Evolutionary conservation across 2,888 invertebrate genomes (phyloP).

Genomic region (Diachrysia chrysitis): DNA sequence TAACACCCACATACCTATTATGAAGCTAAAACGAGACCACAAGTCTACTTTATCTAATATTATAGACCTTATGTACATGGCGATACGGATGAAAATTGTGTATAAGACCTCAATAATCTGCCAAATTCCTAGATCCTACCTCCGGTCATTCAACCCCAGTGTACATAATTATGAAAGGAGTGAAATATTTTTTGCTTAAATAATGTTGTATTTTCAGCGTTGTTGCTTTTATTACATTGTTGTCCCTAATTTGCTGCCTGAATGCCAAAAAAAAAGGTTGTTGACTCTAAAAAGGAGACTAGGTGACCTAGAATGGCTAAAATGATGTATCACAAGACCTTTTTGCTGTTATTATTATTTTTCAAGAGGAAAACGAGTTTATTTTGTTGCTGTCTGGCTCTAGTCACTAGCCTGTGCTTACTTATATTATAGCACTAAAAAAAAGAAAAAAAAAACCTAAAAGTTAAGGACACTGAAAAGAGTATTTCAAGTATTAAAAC

Average conservation of each 20-base stretch:
- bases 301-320: not conserved
- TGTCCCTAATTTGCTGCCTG: conserved; percentile 18
- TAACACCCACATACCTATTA: not conserved
- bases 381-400: too few relatives aligned
- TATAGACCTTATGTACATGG: not conserved
- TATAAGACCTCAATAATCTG: conserved; percentile 19
- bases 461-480: too few relatives aligned
- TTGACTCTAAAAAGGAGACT: not conserved
- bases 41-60: not conserved
- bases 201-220: conserved; percentile 26
- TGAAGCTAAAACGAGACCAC: not conserved
- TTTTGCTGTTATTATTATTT: too few relatives aligned
- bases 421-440: too few relatives aligned
- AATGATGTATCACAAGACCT: too few relatives aligned
- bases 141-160: conserved; percentile 25
- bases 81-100: not conserved
- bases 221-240: conserved; percentile 20
- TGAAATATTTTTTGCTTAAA: conserved; percentile 34
- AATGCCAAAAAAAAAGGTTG: not conserved
- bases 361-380: too few relatives aligned
- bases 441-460: too few relatives aligned
- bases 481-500: too few relatives aligned
- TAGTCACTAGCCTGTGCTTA: too few relatives aligned
- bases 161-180: conserved; percentile 14
- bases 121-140: conserved; percentile 5